A percentile compares a stretch with the other conserved stretches of the same genome.
These are phyloP conservation scores for Ceriagrion tenellum DNA, from an alignment of 2,888 invertebrate species.

Conservation along the genomic window DNA sequence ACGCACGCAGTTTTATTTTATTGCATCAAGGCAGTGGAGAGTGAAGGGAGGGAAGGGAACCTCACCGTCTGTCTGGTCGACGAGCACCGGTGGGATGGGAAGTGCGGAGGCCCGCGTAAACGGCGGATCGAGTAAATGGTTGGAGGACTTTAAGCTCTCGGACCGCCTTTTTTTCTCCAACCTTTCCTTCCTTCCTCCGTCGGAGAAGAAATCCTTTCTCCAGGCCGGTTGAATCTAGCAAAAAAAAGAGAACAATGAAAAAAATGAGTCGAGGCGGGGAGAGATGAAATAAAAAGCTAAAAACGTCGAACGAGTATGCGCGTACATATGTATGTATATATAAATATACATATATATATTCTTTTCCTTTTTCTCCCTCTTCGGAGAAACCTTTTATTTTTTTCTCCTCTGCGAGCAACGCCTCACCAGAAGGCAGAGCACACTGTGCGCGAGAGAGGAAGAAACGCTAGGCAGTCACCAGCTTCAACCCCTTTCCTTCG, in stretches of 20 bases:
- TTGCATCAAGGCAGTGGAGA: not conserved
- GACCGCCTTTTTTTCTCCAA: too few species aligned
- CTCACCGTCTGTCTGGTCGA: not conserved
- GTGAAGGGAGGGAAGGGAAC: not conserved
- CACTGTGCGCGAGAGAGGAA: too few species aligned
- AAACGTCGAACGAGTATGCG: not conserved
- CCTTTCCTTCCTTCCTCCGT: not conserved
- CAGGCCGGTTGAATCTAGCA: not conserved
- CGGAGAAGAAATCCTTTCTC: constrained; percentile 7
- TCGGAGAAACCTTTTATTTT: too few species aligned
- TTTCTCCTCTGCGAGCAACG: too few species aligned
- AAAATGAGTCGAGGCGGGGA: not conserved
- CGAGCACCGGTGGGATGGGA: not conserved
- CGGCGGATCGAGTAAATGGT: not conserved
- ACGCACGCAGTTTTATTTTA: not conserved
- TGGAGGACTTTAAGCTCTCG: not conserved
- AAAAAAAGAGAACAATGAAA: not conserved
- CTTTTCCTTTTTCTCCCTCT: not conserved
- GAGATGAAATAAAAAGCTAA: not conserved
- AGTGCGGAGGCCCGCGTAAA: not conserved
- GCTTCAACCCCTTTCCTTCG: too few species aligned
- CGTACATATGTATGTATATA: too few species aligned
- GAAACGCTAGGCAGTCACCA: too few species aligned
- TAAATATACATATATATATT: not conserved
- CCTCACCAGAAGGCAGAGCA: too few species aligned